Evolutionary conservation across 2,888 invertebrate species (phyloP), one percentile per base, ranked within the genome.

Genomic region (Hermaeophaga mercurialis): DNA sequence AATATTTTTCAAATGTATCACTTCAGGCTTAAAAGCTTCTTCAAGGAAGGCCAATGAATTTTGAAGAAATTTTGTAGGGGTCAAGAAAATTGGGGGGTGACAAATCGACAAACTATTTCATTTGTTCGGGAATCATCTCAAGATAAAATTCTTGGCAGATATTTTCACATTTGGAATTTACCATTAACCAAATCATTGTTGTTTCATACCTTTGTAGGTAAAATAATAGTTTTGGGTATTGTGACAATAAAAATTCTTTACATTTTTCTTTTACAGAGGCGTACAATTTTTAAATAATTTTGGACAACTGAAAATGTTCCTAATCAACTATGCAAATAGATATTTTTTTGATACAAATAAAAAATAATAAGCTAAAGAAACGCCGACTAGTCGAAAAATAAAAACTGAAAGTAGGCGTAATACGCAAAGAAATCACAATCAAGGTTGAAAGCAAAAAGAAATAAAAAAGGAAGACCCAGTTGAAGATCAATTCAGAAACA

Each of bases 21-120:
- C 36, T 26, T 6, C 8, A 24, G 3, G 8, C 17, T 36, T 36
- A 47, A 47, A 47, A 47, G 36, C 36, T 47, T 47, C 38, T 47
- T 47, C 36, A 47, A 19, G 11, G 24, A 47, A 47, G 47, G 47
- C 11, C 47, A 14, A 22, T 2, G 11, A 6, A 9, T 24, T 47
- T 47, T 19, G 36, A 6, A 8, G 36, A 33, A 33, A 12, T 7
- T 3, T n/a, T 3, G 38, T 5, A 15, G 4, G 19, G 19, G 11
- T 11, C 22, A 22, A 26, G 34, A n/a, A 36, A 47, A 38, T 31
- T 14, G 43, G 17, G 12, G 44, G 43, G 52, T 44, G 52, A 44
- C 44, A 52, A 52, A 52, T 52, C 26, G 26, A 34, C 36, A 44
- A 43, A 52, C 44, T 41, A 41, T 49, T 41, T 52, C 36, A 52